Conservation (phyloP, 2,797 vertebrate species). For the Merluccius polli region DNA sequence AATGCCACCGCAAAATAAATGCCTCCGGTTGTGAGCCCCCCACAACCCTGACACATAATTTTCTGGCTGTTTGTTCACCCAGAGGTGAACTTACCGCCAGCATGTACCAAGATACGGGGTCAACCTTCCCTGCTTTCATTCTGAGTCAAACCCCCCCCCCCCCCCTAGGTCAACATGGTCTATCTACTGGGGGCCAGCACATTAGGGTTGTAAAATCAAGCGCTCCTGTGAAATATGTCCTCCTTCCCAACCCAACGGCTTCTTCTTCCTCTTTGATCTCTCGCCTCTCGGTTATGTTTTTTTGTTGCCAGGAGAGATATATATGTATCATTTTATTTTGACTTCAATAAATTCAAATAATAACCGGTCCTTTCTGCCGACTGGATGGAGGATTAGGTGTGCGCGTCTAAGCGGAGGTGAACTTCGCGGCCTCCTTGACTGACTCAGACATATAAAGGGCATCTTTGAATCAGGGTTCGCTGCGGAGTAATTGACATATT, state of each 20-base stretch:
- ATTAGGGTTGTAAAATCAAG: slow-evolving; percentile 58
- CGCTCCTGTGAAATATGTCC: slow-evolving; percentile 58
- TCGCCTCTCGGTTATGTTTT: slow-evolving; percentile 31
- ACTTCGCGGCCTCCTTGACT: no score
- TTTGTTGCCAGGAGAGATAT: slow-evolving; percentile 10
- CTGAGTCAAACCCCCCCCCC: slow-evolving; percentile 48
- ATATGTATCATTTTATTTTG: no score
- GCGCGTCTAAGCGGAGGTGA: background rate
- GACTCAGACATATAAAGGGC: no score
- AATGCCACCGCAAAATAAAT: slow-evolving; percentile 39
- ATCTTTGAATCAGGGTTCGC: no score
- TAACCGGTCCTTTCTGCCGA: background rate
- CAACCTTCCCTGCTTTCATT: slow-evolving; percentile 42
- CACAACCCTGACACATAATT: slow-evolving; percentile 42
- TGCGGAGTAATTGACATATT: background rate
- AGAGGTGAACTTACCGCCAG: slow-evolving; percentile 54
- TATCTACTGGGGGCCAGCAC: slow-evolving; percentile 57
- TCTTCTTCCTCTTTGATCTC: slow-evolving; percentile 42
- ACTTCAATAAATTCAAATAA: no score
- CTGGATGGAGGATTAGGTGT: background rate
- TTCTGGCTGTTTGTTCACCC: slow-evolving; percentile 60
- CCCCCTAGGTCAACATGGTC: slow-evolving; percentile 34
- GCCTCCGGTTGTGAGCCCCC: slow-evolving; percentile 46
- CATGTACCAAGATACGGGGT: slow-evolving; percentile 44
- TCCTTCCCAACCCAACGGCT: slow-evolving; percentile 29